Evolutionary conservation across 2,797 vertebrate genomes (phyloP), one percentile per base, ranked within the genome.

Genomic region (Petrocephalus schoutedeni): DNA sequence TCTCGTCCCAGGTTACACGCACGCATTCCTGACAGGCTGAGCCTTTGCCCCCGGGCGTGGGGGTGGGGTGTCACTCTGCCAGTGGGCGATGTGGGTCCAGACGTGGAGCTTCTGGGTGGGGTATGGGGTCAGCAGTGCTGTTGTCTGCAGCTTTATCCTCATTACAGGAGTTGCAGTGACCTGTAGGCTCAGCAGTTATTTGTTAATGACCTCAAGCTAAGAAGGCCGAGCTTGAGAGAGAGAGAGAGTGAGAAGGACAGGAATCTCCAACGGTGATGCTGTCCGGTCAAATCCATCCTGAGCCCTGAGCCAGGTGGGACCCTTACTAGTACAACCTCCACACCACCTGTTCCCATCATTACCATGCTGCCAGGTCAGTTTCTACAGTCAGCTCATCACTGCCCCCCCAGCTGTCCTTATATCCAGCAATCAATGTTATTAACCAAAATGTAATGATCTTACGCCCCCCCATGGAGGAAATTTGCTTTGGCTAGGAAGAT

Each of bases 141-240:
- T n/a, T 36, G 36, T 23, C 14, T 80, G 36, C 12, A 49, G 10
- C 16, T 41, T 41, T 19, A 49, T 7, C 32, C 41, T 80, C 41
- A 80, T 80, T 49, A 5, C 74, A 19, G 41, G 74, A 21, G 74
- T 41, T 80, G 74, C 5, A 14, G 9, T 80, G 74, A 45, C 88
- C 90, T 87, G 91, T n/a, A 45, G 36, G 58, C 49, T 67, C 41
- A n/a, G 2, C 36, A 5, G 58, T n/a, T 61, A 92, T 91, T 91
- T 90, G 90, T 91, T 90, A 90, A 77, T 80, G 89, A 90, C 89
- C 89, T 88, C 80, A 82, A 90, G 91, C 91, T 92, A 5, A 49
- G 74, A 49, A n/a, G 2, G 16, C 12, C 74, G 45, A 49, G 41
- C 32, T 41, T 49, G 41, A 80, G 74, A 49, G 8, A 32, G 21